These are phyloP conservation scores for Scomberomorus guttatus DNA, from an alignment of 2,797 vertebrate genomes.

Conservation along the genomic window DNA sequence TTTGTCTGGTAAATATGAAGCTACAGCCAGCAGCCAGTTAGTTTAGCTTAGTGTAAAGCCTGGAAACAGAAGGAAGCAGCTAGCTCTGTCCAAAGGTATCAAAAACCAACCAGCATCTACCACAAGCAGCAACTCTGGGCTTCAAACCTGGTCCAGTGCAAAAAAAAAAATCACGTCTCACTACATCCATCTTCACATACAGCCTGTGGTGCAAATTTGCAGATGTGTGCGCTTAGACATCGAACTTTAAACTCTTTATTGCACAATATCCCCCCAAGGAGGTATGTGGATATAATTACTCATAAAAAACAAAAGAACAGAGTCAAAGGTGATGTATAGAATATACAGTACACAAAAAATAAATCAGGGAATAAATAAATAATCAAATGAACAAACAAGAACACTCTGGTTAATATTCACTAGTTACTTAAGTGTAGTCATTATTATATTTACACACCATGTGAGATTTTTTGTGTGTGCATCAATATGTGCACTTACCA, in stretches of 20 bases:
- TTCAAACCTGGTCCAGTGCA: too few relatives aligned
- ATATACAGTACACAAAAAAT: too few relatives aligned
- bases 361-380: too few relatives aligned
- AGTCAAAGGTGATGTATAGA: too few relatives aligned
- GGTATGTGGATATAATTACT: neutral
- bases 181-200: too few relatives aligned
- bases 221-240: neutral
- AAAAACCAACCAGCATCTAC: neutral
- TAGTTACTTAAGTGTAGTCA: fast-evolving
- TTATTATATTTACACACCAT: neutral
- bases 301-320: too few relatives aligned
- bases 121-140: too few relatives aligned
- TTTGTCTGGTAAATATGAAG: neutral
- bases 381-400: too few relatives aligned
- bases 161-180: too few relatives aligned
- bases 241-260: neutral
- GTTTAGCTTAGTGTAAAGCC: neutral
- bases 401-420: too few relatives aligned
- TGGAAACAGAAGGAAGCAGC: neutral
- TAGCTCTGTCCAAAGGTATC: neutral
- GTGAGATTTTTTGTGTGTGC: neutral
- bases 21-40: neutral
- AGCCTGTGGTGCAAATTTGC: neutral
- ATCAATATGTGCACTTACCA: neutral
- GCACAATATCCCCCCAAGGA: neutral